Percentiles rank a stretch among this genome's conserved stretches.
Conservation (phyloP, 2,797 vertebrate species). For the Graptemys geographica region DNA sequence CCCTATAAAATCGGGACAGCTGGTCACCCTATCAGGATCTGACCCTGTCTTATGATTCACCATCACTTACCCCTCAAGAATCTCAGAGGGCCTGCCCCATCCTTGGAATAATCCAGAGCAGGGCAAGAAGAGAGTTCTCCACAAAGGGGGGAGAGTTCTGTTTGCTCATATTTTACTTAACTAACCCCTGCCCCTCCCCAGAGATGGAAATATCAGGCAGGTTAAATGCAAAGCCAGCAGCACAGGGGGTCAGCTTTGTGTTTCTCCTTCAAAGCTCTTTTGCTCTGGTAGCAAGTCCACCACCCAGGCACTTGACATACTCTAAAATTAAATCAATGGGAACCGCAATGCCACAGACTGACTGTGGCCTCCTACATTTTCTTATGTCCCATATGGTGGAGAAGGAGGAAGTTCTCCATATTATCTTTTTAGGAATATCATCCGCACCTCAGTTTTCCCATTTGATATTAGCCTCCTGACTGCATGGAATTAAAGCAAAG, state of each 20-base stretch:
- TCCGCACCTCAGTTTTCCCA: background rate
- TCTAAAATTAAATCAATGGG: rapidly evolving
- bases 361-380: rapidly evolving
- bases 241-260: rapidly evolving
- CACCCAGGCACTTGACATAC: background rate
- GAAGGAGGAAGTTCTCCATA: background rate
- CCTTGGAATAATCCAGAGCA: background rate
- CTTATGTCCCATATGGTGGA: background rate
- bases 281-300: background rate
- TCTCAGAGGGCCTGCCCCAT: background rate
- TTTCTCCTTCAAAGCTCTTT: background rate
- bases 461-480: background rate
- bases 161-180: background rate
- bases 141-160: background rate
- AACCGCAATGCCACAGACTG: background rate
- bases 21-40: background rate
- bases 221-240: background rate
- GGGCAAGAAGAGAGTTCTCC: background rate
- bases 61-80: background rate
- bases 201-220: background rate
- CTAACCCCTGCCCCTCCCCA: too few relatives aligned
- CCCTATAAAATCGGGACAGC: too few relatives aligned
- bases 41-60: background rate
- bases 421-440: background rate
- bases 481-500: background rate